phyloP scores from a whole-genome alignment of 2,888 invertebrate species.

The Watsonalla cultraria region DNA sequence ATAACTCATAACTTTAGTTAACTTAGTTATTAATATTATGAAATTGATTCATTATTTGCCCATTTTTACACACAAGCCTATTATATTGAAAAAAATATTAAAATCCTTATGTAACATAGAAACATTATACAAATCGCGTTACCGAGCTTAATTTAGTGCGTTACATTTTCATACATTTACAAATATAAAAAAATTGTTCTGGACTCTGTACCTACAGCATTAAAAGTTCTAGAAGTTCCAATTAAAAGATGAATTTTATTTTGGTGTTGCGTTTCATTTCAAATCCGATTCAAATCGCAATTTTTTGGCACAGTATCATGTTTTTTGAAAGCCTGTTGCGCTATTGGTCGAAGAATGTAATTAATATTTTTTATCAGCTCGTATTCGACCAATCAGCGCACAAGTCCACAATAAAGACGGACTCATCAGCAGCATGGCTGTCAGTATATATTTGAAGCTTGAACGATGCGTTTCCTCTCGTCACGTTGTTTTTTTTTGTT shows the following conservation, averaged over 20 bases:
- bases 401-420: conserved; percentile 88
- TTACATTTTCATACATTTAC: no score
- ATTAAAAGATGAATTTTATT: background rate
- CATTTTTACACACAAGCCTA: no score
- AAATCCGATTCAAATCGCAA: conserved; percentile 15
- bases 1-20: no score
- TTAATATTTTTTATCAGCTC: conserved; percentile 46
- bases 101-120: no score
- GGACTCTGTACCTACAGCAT: no score
- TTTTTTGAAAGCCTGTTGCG: conserved; percentile 42
- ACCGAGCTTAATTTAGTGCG: no score
- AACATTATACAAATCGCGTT: no score
- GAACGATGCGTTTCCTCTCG: conserved; percentile 91
- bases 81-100: no score
- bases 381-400: conserved; percentile 80
- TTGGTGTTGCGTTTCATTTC: background rate
- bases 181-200: no score
- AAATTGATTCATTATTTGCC: no score
- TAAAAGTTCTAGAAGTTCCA: no score
- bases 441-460: conserved; percentile 98
- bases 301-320: conserved; percentile 54
- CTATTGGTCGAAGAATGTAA: conserved; percentile 51
- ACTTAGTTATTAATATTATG: no score
- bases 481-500: conserved; percentile 80
- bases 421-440: conserved; percentile 94